Evolutionary conservation across 1,140 invertebrate species (phyloP).

Genomic region (Drosophila sulfurigaster): DNA sequence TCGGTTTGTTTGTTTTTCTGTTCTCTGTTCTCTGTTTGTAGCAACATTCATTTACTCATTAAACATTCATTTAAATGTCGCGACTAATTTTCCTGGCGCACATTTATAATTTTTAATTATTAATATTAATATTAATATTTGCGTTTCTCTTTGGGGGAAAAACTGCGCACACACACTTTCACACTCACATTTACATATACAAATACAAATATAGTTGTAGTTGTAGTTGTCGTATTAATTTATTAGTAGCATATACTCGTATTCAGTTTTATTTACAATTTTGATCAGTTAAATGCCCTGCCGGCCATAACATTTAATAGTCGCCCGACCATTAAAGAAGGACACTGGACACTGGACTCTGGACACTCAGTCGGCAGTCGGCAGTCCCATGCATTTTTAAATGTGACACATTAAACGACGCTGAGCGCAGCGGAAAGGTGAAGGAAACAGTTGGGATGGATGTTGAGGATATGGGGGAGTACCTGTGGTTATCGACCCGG

Average conservation of each 20-base stretch:
- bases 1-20: slow-evolving; percentile 15
- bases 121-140: slow-evolving; percentile 62
- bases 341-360: slow-evolving; percentile 9
- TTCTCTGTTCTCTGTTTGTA: slow-evolving; percentile 29
- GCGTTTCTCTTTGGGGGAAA: slow-evolving; percentile 8
- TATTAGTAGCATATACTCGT: slow-evolving; percentile 54
- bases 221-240: slow-evolving; percentile 63
- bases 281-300: slow-evolving; percentile 70
- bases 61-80: slow-evolving; percentile 81
- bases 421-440: not conserved
- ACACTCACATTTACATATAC: slow-evolving; percentile 3
- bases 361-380: slow-evolving; percentile 5
- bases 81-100: slow-evolving; percentile 72
- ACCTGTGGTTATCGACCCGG: slow-evolving; percentile 39
- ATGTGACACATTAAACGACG: slow-evolving; percentile 63
- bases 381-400: slow-evolving; percentile 71
- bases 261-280: slow-evolving; percentile 78
- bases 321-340: slow-evolving; percentile 44
- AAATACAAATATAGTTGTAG: slow-evolving; percentile 32
- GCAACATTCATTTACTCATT: slow-evolving; percentile 76
- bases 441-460: not conserved
- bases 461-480: not conserved
- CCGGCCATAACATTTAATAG: slow-evolving; percentile 45
- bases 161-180: slow-evolving; percentile 14
- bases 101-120: slow-evolving; percentile 72